A percentile compares a stretch with the other conserved stretches of the same genome.
Evolutionary conservation across 2,888 invertebrate genomes (phyloP).

Genomic region (Calameuta idolon): DNA sequence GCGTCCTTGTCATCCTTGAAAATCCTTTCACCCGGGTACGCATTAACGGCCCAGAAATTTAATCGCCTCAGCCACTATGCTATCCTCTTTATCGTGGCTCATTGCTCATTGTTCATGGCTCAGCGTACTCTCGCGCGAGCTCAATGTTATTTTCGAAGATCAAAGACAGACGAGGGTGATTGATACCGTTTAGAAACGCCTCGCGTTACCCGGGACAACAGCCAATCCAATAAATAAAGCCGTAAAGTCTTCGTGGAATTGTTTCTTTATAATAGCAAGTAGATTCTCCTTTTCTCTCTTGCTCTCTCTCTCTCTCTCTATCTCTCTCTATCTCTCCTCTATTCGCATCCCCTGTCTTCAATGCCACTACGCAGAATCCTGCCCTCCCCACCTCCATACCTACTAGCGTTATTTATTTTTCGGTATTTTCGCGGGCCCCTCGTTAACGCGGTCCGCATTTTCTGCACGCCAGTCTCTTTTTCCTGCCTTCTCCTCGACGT

Average conservation of each 20-base stretch:
- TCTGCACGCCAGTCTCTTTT: constrained; percentile 16
- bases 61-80: constrained; percentile 42
- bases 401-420: constrained; percentile 16
- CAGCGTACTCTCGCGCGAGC: neutral
- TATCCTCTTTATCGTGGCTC: neutral
- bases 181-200: constrained; percentile 54
- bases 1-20: neutral
- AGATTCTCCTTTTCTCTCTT: constrained; percentile 10
- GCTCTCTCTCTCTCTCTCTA: constrained; percentile 6
- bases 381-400: neutral
- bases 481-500: constrained; percentile 2
- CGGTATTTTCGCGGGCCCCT: constrained; percentile 26
- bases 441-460: constrained; percentile 48
- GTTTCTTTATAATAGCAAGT: constrained; percentile 15
- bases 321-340: constrained; percentile 12
- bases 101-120: constrained; percentile 3
- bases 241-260: constrained; percentile 9
- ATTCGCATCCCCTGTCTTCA: constrained; percentile 15
- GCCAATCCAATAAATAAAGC: constrained; percentile 37
- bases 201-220: constrained; percentile 32
- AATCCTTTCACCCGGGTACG: neutral
- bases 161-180: constrained; percentile 54
- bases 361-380: neutral
- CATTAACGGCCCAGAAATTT: constrained; percentile 31
- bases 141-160: constrained; percentile 56